Percentiles rank a stretch among this genome's conserved stretches.
Evolutionary conservation across 2,113 vertebrate species (phyloP).

Genomic region (Antechinus stuartii): DNA sequence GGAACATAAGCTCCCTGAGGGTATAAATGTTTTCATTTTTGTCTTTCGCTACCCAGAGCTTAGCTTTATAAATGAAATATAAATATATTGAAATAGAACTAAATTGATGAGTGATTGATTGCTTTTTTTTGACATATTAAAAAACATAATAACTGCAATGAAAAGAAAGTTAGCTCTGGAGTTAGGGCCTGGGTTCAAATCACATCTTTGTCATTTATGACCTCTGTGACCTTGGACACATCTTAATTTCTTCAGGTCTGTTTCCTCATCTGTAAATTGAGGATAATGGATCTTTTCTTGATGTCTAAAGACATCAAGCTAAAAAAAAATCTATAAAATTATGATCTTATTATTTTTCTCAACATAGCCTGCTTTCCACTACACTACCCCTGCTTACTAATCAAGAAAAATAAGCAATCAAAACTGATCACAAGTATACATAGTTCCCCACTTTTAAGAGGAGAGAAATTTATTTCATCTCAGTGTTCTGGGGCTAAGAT

Average conservation of each 20-base stretch:
- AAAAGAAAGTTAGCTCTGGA: neutral
- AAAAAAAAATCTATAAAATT: neutral
- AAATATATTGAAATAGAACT: no score
- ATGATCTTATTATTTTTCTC: neutral
- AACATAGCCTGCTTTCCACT: neutral
- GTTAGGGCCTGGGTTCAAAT: neutral
- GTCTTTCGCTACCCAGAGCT: no score
- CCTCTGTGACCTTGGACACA: neutral
- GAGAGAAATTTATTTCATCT: neutral
- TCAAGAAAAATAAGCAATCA: neutral
- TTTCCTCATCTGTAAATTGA: neutral
- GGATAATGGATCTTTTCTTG: neutral
- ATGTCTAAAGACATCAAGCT: neutral
- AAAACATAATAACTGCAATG: neutral
- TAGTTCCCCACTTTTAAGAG: neutral
- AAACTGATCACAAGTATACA: neutral
- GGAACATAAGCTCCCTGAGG: no score
- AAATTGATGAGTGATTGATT: no score
- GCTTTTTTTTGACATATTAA: no score
- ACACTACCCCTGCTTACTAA: neutral
- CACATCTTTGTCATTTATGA: neutral
- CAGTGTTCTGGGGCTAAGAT: neutral
- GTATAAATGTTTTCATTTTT: no score
- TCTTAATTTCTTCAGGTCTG: neutral
- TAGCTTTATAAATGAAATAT: no score